phyloP scores from a whole-genome alignment of 2,113 vertebrate genomes.

The Alaudala cheleensis region DNA sequence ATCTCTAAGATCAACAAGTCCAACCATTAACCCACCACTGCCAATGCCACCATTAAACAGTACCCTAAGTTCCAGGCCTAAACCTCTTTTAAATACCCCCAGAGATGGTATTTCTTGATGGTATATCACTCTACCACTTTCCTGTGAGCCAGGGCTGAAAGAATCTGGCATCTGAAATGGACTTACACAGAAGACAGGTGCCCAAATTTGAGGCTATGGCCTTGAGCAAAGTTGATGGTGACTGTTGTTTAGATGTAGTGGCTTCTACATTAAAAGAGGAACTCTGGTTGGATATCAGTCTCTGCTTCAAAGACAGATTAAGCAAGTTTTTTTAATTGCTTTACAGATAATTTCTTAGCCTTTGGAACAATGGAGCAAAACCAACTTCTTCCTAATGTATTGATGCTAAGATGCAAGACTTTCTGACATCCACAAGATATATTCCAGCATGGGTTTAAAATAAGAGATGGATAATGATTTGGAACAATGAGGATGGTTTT shows the following conservation, averaged over 20 bases:
- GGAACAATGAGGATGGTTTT: not conserved
- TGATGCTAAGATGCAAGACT: not conserved
- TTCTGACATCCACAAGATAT: not conserved
- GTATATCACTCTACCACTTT: not conserved
- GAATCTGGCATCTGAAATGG: not conserved
- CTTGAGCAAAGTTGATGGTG: not conserved
- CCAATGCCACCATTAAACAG: not conserved
- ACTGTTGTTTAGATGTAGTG: not conserved
- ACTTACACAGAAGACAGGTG: not conserved
- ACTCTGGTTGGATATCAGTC: not conserved
- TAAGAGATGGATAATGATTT: not conserved
- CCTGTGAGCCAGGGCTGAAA: not conserved
- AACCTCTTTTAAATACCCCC: not conserved
- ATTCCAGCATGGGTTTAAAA: not conserved
- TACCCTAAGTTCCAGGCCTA: no score
- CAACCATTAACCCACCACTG: not conserved
- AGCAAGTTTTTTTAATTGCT: not conserved
- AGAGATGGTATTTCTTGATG: no score
- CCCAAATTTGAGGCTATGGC: not conserved
- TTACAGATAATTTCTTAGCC: not conserved
- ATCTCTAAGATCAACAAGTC: not conserved
- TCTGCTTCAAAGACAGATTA: not conserved
- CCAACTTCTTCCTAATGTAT: rapidly evolving
- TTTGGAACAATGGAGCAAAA: not conserved
- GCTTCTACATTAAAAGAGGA: not conserved